Evolutionary conservation across 2,113 vertebrate species (phyloP), one percentile per base, ranked within the genome.

Genomic region (Ctenodactylus gundi): DNA sequence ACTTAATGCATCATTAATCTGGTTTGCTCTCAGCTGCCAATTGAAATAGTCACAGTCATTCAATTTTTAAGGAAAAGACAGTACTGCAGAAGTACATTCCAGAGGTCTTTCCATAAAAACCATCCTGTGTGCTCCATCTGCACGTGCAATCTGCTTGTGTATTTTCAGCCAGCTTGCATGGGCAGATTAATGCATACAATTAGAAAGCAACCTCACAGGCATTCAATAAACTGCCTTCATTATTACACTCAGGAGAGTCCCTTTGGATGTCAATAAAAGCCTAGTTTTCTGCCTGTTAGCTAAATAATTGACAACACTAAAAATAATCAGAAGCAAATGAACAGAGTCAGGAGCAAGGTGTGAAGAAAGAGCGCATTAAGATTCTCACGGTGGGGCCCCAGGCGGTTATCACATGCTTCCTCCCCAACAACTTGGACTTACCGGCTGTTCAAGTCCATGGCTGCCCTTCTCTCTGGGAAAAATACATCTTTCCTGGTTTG

Each of bases 211-310:
- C 98, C 98, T 98, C 98, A 98, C 97, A 98, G 98, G 98, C 98
- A 94, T 98, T 98, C 98, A 95, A 98, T 98, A 98, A 98, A 98
- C 97, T 98, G 98, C 98, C 98, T 98, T 98, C 98, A 97, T 98
- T 98, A 98, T 98, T 97, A 98, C 97, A 98, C 98, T 98, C 98
- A 98, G 95, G 98, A 98, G 98, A 98, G 98, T 97, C 98, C 97
- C 98, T 98, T 96, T 97, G 97, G 97, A 98, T 98, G 98, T 98
- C 98, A 98, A 97, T 98, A 98, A 98, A 98, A 98, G 97, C 97
- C 98, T 98, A 98, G 98, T 98, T 98, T 98, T 98, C 98, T 98
- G 98, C 98, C 98, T 98, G 98, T 98, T 98, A 98, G 98, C 97
- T 98, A 98, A 98, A 98, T 98, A 98, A 98, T 98, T 98, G 98